Evolutionary conservation across 2,113 vertebrate genomes (phyloP).

Genomic region (Serinus canaria): DNA sequence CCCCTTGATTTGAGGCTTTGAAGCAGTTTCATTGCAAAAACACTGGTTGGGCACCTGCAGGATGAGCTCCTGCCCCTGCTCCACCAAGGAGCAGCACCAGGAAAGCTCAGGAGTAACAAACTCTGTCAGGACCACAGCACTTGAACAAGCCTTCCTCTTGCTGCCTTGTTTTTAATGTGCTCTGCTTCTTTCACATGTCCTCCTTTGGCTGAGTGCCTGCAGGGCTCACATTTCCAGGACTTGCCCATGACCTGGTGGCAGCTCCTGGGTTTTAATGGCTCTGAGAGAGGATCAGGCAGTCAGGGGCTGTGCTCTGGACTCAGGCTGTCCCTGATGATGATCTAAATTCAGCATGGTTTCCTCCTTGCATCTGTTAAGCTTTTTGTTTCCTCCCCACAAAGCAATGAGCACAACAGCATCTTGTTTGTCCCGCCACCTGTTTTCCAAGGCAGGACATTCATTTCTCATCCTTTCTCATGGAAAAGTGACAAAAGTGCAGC

Average conservation of each 20-base stretch:
- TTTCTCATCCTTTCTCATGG: slow-evolving; percentile 12
- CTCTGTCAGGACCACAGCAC: background rate
- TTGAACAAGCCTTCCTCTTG: background rate
- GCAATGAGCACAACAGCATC: background rate
- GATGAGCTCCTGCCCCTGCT: background rate
- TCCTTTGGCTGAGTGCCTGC: background rate
- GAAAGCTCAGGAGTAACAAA: background rate
- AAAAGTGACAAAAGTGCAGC: slow-evolving; percentile 1
- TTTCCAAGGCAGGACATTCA: slow-evolving; percentile 12
- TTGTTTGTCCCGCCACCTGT: slow-evolving; percentile 54
- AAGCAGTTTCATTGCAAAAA: background rate
- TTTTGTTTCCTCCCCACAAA: background rate
- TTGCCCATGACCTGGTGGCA: background rate
- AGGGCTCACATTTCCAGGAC: slow-evolving; percentile 15
- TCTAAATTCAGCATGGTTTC: background rate
- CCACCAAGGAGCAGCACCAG: background rate
- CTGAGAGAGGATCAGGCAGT: background rate
- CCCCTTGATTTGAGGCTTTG: background rate
- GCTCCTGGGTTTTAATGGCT: background rate
- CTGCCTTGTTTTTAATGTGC: background rate
- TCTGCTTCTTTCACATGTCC: background rate
- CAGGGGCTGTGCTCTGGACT: background rate
- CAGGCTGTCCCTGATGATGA: background rate
- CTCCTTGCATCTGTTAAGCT: slow-evolving; percentile 7
- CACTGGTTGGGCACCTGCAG: background rate